phyloP scores from a whole-genome alignment of 2,888 invertebrate species.

The Phytoseiulus persimilis region DNA sequence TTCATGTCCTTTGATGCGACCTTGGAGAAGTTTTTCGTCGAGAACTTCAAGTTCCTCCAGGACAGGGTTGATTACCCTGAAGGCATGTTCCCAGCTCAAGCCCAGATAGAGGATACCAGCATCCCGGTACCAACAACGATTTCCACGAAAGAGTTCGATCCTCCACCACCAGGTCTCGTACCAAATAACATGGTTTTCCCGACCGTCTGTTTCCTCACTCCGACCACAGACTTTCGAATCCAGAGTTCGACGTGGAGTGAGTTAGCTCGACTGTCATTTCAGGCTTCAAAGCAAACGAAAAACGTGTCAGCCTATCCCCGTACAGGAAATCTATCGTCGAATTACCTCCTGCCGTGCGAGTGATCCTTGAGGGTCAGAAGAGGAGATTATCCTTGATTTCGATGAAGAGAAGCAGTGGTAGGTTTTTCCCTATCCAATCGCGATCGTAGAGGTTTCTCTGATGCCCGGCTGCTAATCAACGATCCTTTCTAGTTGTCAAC shows the following conservation, averaged over 20 bases:
- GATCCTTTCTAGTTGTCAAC: slow-evolving; percentile 13
- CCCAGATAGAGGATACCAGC: background rate
- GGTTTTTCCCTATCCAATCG: too few relatives aligned
- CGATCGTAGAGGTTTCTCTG: too few relatives aligned
- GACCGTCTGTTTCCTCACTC: background rate
- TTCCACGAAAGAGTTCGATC: slow-evolving; percentile 22
- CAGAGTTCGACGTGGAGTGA: background rate
- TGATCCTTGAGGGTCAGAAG: slow-evolving; percentile 16
- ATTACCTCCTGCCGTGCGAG: slow-evolving; percentile 12
- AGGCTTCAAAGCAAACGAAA: background rate
- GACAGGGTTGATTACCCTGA: slow-evolving; percentile 29
- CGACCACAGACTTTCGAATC: too few relatives aligned
- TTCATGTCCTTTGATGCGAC: slow-evolving; percentile 48
- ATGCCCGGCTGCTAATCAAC: too few relatives aligned
- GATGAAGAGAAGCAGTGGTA: slow-evolving; percentile 27
- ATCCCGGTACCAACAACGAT: slow-evolving; percentile 16
- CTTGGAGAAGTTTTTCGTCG: slow-evolving; percentile 16
- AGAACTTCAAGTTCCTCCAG: slow-evolving; percentile 27
- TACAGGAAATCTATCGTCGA: slow-evolving; percentile 26
- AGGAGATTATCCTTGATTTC: slow-evolving; percentile 15
- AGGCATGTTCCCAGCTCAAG: slow-evolving; percentile 23
- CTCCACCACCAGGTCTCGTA: slow-evolving; percentile 7
- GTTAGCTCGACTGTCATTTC: background rate
- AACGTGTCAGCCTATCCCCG: background rate
- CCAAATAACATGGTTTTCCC: background rate